Conservation (phyloP, 2,797 vertebrate species). For the Xyrichtys novacula region DNA sequence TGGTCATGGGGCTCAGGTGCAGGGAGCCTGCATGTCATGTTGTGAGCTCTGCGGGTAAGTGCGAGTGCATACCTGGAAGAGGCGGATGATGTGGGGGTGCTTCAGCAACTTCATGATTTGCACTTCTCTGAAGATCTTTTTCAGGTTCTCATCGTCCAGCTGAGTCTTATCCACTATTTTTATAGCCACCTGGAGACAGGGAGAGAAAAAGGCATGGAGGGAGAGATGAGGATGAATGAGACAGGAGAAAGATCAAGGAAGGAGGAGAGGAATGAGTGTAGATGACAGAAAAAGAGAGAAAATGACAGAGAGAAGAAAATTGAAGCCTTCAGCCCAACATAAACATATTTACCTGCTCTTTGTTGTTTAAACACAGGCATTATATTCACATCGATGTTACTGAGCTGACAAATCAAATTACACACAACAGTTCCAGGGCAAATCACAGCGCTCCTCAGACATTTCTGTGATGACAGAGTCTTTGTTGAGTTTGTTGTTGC, state of each 20-base stretch:
- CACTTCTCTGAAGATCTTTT: constrained; percentile 99
- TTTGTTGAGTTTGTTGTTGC: no score
- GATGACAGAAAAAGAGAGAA: constrained; percentile 1
- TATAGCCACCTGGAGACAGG: constrained; percentile 92
- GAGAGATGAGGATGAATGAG: constrained; percentile 23
- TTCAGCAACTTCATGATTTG: constrained; percentile 99
- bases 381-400: constrained; percentile 2
- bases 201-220: constrained; percentile 40
- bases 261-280: not conserved
- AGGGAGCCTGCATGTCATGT: constrained; percentile 18
- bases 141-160: constrained; percentile 98
- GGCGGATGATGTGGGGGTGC: constrained; percentile 97
- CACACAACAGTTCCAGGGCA: constrained; percentile 21
- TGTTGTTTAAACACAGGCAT: not conserved
- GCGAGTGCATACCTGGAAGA: constrained; percentile 91
- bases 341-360: constrained; percentile 7
- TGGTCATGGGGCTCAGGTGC: constrained; percentile 25
- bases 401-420: constrained; percentile 40
- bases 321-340: not conserved
- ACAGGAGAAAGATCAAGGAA: not conserved
- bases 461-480: constrained; percentile 16
- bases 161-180: constrained; percentile 99
- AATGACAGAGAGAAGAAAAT: constrained; percentile 1
- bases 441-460: not conserved
- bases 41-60: constrained; percentile 42